Percentiles rank a stretch among this genome's conserved stretches.
These are phyloP conservation scores for Podarcis raffonei DNA, from an alignment of 2,113 vertebrate genomes.

Conservation along the genomic window DNA sequence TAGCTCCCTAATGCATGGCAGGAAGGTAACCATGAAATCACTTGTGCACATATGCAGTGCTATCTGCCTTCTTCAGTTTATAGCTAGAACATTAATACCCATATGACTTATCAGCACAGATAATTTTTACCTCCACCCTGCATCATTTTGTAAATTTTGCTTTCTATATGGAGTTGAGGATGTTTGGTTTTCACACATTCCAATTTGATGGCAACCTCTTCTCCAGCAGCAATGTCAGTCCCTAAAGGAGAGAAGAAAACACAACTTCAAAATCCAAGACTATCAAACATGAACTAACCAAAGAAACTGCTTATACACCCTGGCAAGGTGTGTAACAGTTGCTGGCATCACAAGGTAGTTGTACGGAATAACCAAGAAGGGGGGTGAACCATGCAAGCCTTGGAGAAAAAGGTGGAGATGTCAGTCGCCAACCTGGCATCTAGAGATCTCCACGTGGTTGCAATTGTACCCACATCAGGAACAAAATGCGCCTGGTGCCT, in stretches of 20 bases:
- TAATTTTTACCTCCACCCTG: slow-evolving; percentile 89
- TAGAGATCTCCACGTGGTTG: too few species aligned
- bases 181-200: slow-evolving; percentile 99
- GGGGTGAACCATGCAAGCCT: too few species aligned
- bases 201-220: slow-evolving; percentile 95
- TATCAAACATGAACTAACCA: slow-evolving; percentile 8
- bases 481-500: too few species aligned
- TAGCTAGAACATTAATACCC: neutral
- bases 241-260: slow-evolving; percentile 74
- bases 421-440: too few species aligned
- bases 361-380: neutral
- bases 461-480: too few species aligned
- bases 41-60: neutral
- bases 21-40: neutral
- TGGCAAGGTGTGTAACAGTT: neutral
- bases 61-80: neutral
- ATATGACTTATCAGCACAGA: neutral
- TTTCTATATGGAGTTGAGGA: slow-evolving; percentile 97
- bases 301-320: neutral
- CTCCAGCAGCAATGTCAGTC: slow-evolving; percentile 93
- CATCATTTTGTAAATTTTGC: slow-evolving; percentile 99
- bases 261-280: neutral
- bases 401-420: too few species aligned
- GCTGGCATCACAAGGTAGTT: neutral
- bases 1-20: neutral